phyloP scores from a whole-genome alignment of 2,113 vertebrate species.

The Alligator mississippiensis region DNA sequence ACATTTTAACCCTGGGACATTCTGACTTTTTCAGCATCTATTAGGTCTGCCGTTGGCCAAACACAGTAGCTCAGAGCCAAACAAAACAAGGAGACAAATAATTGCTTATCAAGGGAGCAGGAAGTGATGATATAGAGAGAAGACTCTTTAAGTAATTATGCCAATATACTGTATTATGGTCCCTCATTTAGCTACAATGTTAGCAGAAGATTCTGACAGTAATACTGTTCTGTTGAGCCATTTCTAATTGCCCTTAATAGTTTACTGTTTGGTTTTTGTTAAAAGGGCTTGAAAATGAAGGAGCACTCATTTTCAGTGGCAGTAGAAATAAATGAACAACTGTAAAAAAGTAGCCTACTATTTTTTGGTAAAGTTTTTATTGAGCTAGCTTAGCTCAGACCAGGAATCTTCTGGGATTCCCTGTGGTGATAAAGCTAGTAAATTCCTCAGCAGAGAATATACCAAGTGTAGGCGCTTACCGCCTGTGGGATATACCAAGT shows the following conservation, averaged over 20 bases:
- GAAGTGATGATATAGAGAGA: neutral
- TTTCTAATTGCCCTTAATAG: neutral
- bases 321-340: neutral
- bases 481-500: neutral
- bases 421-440: neutral
- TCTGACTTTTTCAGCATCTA: neutral
- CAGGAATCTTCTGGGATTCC: accelerated
- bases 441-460: neutral
- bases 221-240: neutral
- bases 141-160: neutral
- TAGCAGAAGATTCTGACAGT: neutral
- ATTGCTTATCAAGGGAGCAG: neutral
- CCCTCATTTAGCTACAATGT: neutral
- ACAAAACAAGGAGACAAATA: neutral
- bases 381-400: accelerated
- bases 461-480: neutral
- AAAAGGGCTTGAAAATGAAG: neutral
- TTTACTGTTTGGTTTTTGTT: neutral
- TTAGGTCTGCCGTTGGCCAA: neutral
- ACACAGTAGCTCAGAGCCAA: neutral
- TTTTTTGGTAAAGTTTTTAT: neutral
- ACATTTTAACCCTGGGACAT: neutral
- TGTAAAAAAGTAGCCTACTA: neutral
- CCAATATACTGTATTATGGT: neutral
- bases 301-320: neutral